Base-by-base conservation (phyloP, 2,888 invertebrate genomes). In the Drosophila phalerata region DNA sequence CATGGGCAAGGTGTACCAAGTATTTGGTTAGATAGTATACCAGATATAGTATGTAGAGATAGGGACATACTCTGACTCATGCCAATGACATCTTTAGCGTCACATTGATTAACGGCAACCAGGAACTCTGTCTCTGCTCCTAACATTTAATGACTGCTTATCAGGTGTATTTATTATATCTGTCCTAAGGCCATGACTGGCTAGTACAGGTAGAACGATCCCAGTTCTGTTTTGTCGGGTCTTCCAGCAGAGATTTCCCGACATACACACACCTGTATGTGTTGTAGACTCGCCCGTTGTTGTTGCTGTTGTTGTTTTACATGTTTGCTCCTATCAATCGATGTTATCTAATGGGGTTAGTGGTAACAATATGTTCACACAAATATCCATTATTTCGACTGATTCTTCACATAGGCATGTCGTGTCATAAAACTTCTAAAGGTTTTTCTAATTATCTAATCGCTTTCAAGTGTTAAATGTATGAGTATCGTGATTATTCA, bases 91-190 rank as follows among this genome's bases (percentile, higher is more conserved):
- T 60, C 47, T 9, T 37, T 48, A 25, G 72, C 63, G 66, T 63
- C 69, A 82, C 69, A 66, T 72, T 80, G 86, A 82, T 82, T 85
- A 69, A 72, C 79, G 77, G 8, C 48, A 32, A 1, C 11, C 42
- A 17, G 38, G 19, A 58, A 30, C 55, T 51, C 32, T 55, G 49
- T 42, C 51, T 62, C 32, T 48, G 47, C 25, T n/a, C 0, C 38
- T 17, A 48, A 2, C 45, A 17, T 37, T 48, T 48, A 53, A 62
- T 62, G 15, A 13, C 42, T 22, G 22, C 28, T 48, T 49, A 28
- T 55, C 25, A 17, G 13, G 4, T 9, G 25, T 30, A 10, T 32
- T n/a, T 48, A 3, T 48, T 32, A 28, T 48, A 48, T 17, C 30
- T 17, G 6, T 5, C 45, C 9, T 15, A 28, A 15, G 15, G 28